phyloP scores from a whole-genome alignment of 2,113 vertebrate genomes.

The Seriola aureovittata region DNA sequence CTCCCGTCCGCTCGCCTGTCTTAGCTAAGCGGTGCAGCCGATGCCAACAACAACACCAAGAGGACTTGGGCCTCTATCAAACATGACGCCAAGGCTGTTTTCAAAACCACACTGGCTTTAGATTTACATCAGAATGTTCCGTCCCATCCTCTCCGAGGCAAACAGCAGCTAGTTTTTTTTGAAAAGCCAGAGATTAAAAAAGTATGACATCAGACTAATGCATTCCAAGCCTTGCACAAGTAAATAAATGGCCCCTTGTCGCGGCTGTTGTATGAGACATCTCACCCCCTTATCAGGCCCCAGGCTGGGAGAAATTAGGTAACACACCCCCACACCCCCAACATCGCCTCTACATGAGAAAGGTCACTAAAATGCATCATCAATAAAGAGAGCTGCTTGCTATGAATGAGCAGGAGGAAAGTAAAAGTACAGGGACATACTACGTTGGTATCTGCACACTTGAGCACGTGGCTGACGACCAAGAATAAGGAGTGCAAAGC shows the following conservation, averaged over 20 bases:
- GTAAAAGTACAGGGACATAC: not conserved
- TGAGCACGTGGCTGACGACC: constrained; percentile 49
- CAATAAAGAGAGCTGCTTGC: constrained; percentile 15
- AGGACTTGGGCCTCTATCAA: constrained; percentile 69
- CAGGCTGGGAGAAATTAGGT: not conserved
- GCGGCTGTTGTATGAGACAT: constrained; percentile 41
- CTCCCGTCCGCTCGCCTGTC: constrained; percentile 11
- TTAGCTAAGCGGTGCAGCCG: constrained; percentile 28
- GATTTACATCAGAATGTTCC: constrained; percentile 68
- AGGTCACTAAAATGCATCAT: constrained; percentile 21
- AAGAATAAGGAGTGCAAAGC: constrained; percentile 54
- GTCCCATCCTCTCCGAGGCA: constrained; percentile 35
- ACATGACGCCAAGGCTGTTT: constrained; percentile 67
- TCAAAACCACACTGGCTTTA: constrained; percentile 71
- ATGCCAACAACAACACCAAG: constrained; percentile 65
- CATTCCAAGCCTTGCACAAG: constrained; percentile 58
- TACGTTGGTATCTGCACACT: constrained; percentile 39
- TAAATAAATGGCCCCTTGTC: constrained; percentile 53
- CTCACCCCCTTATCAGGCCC: constrained; percentile 18
- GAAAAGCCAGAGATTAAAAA: constrained; percentile 38
- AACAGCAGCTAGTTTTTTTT: constrained; percentile 46
- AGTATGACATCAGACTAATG: constrained; percentile 53
- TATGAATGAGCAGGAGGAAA: constrained; percentile 2
- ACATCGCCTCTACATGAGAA: constrained; percentile 4
- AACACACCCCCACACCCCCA: not conserved